These are phyloP conservation scores for Phytoseiulus persimilis DNA, from an alignment of 2,888 invertebrate genomes.

Conservation along the genomic window DNA sequence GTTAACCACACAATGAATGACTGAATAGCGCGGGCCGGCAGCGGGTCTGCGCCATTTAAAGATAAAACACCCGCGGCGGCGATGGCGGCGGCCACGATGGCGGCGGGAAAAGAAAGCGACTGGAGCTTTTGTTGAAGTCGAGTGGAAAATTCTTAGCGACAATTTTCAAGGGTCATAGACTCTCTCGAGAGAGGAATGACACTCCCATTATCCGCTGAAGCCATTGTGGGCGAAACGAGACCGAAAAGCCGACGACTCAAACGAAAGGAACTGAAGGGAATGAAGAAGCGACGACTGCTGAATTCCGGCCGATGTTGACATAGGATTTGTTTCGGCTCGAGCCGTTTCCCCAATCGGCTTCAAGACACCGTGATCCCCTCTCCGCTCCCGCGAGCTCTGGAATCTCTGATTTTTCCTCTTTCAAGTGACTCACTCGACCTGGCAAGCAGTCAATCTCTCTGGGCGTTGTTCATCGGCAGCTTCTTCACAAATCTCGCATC, in stretches of 20 bases:
- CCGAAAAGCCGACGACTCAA: not conserved
- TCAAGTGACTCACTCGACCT: not conserved
- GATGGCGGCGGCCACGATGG: too few relatives aligned
- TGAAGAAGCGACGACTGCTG: not conserved
- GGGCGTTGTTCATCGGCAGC: slow-evolving; percentile 22
- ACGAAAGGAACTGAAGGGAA: not conserved
- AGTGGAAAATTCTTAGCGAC: slow-evolving; percentile 5
- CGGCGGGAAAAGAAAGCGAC: not conserved
- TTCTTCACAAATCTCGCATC: slow-evolving; percentile 30
- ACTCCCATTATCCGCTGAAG: not conserved
- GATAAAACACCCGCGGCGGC: not conserved
- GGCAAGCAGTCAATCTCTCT: not conserved
- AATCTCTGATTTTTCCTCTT: too few relatives aligned
- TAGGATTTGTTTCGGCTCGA: not conserved
- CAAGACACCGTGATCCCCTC: too few relatives aligned
- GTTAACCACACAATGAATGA: not conserved
- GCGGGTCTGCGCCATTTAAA: not conserved
- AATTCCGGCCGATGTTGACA: not conserved
- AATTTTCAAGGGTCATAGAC: not conserved
- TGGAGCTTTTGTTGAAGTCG: not conserved
- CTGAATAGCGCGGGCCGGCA: not conserved
- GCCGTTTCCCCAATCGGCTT: too few relatives aligned
- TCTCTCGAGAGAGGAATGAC: not conserved
- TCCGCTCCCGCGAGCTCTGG: too few relatives aligned
- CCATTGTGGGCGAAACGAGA: not conserved